Evolutionary conservation across 2,888 invertebrate species (phyloP), one percentile per base, ranked within the genome.

Genomic region (Eupithecia subfuscata): DNA sequence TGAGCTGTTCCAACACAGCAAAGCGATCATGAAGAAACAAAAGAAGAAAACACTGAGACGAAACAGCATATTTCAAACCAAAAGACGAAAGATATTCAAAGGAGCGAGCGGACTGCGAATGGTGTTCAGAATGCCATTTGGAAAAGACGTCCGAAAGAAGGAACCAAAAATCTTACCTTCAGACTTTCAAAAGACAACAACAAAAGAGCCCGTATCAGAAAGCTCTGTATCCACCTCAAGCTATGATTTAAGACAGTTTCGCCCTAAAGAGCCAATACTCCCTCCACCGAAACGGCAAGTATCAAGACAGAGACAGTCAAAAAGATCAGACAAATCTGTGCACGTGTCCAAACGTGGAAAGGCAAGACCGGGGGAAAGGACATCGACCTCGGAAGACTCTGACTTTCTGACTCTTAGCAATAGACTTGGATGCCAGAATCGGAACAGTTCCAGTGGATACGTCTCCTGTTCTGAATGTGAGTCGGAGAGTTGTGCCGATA

Each of bases 391-490:
- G 0, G 96, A 96, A 86, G 96, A 96, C 73, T 96, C 96, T 0
- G 96, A 96, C 80, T 95, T 95, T 83, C 85, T 95, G 76, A 95
- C 95, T 4, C 89, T 96, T 2, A 95, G 96, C 81, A 96, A 96
- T 81, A 92, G 96, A 74, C 88, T 95, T 6, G 96, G 95, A 70
- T 96, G 96, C 77, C 95, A 96, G 79, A 96, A 96, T 79, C 88
- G 96, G 63, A 96, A 96, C 82, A 96, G 96, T 84, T 96, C 96
- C 11, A 96, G 96, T 83, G 96, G 96, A 83, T 98, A 98, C 86
- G 97, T 98, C 1, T 97, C 98, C 4, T 98, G 98, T 88, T 98
- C 98, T 64, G 98, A 98, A 89, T 98, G 98, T 87, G 98, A 98
- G 85, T 98, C 97, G 3, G 98, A 98, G 83, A 97, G 97, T 18